Evolutionary conservation across 2,113 vertebrate species (phyloP).

Genomic region (Camarhynchus parvulus): DNA sequence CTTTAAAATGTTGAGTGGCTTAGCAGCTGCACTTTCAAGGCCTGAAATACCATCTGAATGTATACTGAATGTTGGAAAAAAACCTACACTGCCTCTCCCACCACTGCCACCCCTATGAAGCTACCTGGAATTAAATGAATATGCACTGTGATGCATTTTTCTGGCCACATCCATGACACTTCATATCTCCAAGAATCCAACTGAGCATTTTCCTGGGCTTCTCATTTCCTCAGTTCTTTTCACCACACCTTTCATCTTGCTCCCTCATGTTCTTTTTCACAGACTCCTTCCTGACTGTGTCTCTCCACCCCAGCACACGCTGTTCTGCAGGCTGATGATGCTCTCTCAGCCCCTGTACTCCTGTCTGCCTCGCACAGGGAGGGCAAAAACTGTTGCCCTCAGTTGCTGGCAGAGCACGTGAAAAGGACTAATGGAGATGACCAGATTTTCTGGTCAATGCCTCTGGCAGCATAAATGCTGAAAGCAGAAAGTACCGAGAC

Average conservation of each 20-base stretch:
- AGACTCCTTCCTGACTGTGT: background rate
- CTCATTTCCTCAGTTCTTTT: background rate
- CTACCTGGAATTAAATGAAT: background rate
- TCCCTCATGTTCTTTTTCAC: background rate
- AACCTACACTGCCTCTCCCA: background rate
- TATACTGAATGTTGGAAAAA: background rate
- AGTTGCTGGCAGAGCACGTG: background rate
- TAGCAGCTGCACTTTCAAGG: background rate
- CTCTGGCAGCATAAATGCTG: background rate
- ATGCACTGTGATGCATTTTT: background rate
- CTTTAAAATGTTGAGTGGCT: background rate
- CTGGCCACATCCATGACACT: background rate
- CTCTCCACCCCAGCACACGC: accelerated
- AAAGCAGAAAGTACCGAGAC: background rate
- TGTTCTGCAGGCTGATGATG: background rate
- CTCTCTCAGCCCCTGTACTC: background rate
- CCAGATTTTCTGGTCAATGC: background rate
- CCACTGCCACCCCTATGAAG: background rate
- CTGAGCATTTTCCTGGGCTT: background rate
- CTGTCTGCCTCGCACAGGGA: background rate
- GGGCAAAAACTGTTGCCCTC: background rate
- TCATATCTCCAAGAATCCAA: background rate
- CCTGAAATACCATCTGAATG: conserved; percentile 18
- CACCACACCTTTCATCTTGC: background rate
- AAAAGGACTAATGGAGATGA: background rate